Percentiles rank a stretch among this genome's conserved stretches.
Conservation (phyloP, 2,113 vertebrate species). For the Scomber japonicus region DNA sequence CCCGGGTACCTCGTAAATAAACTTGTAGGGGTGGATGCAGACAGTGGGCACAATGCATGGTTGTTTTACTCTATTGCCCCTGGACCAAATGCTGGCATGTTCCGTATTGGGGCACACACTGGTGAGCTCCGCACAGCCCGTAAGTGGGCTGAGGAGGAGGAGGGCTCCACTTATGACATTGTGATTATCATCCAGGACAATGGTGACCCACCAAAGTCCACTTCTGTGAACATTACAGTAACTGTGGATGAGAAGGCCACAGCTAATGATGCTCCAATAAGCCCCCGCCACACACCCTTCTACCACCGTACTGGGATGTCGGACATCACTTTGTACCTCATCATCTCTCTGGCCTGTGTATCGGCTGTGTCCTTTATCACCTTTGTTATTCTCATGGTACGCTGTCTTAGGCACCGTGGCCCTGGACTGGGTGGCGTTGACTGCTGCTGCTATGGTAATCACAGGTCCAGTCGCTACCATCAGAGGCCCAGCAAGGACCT, state of each 20-base stretch:
- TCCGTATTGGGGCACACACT: conserved; percentile 86
- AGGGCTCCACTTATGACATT: conserved; percentile 82
- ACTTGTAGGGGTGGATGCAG: conserved; percentile 89
- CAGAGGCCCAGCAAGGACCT: conserved; percentile 88
- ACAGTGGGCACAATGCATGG: conserved; percentile 93
- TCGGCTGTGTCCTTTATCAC: conserved; percentile 88
- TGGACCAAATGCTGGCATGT: conserved; percentile 82
- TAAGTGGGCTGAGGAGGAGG: conserved; percentile 84
- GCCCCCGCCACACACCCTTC: conserved; percentile 77
- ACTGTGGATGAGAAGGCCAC: conserved; percentile 86
- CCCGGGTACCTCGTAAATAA: conserved; percentile 89
- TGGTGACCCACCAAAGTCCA: conserved; percentile 85
- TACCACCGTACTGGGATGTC: conserved; percentile 79
- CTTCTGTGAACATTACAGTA: conserved; percentile 86
- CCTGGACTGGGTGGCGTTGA: conserved; percentile 68
- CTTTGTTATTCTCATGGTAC: conserved; percentile 84
- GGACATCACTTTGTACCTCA: conserved; percentile 89
- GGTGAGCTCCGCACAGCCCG: conserved; percentile 89
- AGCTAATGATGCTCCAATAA: conserved; percentile 80
- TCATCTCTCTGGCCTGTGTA: conserved; percentile 89
- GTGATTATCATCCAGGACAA: conserved; percentile 88
- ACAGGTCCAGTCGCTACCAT: conserved; percentile 84
- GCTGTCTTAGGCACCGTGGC: conserved; percentile 83
- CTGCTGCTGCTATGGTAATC: conserved; percentile 85
- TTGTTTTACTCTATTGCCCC: conserved; percentile 89